Percentiles rank a stretch among this genome's conserved stretches.
Conservation (phyloP, 1,140 invertebrate genomes). For the Ceratitis capitata region DNA sequence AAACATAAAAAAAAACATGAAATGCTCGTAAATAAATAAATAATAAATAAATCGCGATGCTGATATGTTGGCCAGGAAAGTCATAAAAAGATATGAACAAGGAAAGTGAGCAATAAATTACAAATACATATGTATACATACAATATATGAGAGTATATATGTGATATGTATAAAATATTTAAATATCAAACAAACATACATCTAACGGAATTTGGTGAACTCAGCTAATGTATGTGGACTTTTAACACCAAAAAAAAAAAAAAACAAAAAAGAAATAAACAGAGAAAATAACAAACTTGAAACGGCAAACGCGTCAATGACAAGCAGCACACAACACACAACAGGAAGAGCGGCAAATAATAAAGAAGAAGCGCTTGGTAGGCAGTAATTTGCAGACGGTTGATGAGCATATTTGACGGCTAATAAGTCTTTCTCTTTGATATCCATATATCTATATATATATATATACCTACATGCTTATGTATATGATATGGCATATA, state of each 20-base stretch:
- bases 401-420: neutral
- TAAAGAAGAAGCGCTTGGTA: neutral
- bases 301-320: neutral
- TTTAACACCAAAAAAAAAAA: no score
- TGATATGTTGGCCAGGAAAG: constrained; percentile 28
- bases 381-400: neutral
- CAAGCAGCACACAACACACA: neutral
- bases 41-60: constrained; percentile 28
- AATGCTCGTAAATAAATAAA: constrained; percentile 33
- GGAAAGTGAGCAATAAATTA: neutral
- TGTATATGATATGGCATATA: no score
- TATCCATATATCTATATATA: no score
- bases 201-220: neutral
- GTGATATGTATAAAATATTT: neutral
- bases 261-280: no score
- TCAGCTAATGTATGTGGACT: neutral
- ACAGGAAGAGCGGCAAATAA: neutral
- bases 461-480: no score
- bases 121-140: neutral
- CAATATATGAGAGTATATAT: neutral
- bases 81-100: constrained; percentile 21
- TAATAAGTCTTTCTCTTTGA: neutral
- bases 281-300: neutral
- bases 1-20: neutral
- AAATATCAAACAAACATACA: neutral